Base-by-base conservation (phyloP, 2,888 invertebrate species). In the Boloria selene region DNA sequence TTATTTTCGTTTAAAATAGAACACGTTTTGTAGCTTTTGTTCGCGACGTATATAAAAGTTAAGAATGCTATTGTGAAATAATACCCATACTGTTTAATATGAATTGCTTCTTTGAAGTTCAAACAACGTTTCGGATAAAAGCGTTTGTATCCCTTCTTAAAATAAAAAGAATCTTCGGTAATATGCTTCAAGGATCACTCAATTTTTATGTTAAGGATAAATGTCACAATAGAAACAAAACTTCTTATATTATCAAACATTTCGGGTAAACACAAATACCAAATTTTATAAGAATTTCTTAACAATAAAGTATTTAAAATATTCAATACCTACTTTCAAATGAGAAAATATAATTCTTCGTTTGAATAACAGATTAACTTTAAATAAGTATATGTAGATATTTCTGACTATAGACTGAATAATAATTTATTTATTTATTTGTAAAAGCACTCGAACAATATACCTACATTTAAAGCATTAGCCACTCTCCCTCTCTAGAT, bases 51-150 rank as follows among this genome's bases (percentile, higher is more conserved):
- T 52, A 53, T 63, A 63, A 62, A 63, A 59, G 67, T 55, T 58
- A 62, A 54, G 58, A 67, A 65, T 60, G 62, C 55, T 60, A 56
- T 60, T 63, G 65, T 58, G 59, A 68, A 65, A 60, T 68, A 65
- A 65, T 68, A 65, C 65, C 55, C 60, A 60, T 63, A 67, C 59
- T 61, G 59, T 65, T 68, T 65, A 55, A 61, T 59, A 64, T 65
- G 55, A 65, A 67, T 65, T 55, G 68, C 51, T 63, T 59, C 68
- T 68, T 68, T 68, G 68, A 68, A 68, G 68, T 64, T 52, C 54
- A 65, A 68, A 65, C 56, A 65, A 58, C 44, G 54, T 47, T 61
- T 54, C 53, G 47, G 18, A 47, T 59, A 65, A 61, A 59, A 59
- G 44, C 55, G 55, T 63, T 63, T 63, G 54, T 63, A 67, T 63